Percentiles rank a stretch among this genome's conserved stretches.
Evolutionary conservation across 2,888 invertebrate species (phyloP).

Genomic region (Petrolisthes cinctipes): DNA sequence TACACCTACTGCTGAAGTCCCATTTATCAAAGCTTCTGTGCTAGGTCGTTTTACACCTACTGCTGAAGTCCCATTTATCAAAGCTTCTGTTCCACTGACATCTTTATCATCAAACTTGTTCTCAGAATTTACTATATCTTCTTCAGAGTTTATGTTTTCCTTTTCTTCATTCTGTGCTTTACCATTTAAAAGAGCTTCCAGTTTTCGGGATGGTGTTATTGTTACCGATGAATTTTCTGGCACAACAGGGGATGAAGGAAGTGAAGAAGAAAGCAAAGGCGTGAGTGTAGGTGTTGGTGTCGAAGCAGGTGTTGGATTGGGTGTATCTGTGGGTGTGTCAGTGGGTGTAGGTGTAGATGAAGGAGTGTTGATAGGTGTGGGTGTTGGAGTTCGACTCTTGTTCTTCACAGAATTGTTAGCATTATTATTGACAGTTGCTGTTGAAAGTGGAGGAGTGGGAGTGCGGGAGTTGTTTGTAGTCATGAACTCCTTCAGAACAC

Average conservation of each 20-base stretch:
- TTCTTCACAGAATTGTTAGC: background rate
- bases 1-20: background rate
- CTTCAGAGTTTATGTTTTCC: background rate
- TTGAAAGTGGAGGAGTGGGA: constrained; percentile 31
- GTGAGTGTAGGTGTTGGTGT: constrained; percentile 2
- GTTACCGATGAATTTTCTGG: constrained; percentile 19
- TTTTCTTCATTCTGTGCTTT: constrained; percentile 1
- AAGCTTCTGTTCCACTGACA: background rate
- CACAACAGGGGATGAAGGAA: constrained; percentile 8
- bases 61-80: constrained; percentile 1
- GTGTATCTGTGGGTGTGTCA: background rate
- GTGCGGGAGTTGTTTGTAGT: constrained; percentile 31
- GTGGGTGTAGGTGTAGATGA: background rate
- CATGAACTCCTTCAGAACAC: constrained; percentile 60
- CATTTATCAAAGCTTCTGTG: background rate
- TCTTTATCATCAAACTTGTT: background rate
- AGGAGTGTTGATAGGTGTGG: constrained; percentile 14
- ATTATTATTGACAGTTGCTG: background rate
- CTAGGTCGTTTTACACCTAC: background rate
- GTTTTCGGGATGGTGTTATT: background rate
- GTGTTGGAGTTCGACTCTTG: constrained; percentile 25
- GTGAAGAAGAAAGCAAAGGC: background rate
- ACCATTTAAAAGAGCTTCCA: constrained; percentile 18
- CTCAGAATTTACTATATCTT: background rate
- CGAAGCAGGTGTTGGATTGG: constrained; percentile 2